phyloP scores from a whole-genome alignment of 2,797 vertebrate genomes.

The Anguilla pacifica region DNA sequence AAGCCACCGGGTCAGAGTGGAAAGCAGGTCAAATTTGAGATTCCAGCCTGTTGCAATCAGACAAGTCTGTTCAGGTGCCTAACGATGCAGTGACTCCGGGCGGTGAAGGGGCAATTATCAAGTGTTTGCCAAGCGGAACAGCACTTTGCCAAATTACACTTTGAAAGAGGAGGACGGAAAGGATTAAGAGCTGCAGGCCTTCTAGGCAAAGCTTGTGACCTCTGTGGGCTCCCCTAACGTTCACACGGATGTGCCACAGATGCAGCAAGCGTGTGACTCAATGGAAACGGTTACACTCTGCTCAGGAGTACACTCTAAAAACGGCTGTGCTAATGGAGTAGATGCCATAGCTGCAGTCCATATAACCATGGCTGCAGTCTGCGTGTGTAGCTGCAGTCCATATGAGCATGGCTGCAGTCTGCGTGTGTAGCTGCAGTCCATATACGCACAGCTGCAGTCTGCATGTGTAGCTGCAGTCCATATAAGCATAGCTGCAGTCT shows the following conservation, averaged over 20 bases:
- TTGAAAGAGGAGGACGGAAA: background rate
- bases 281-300: background rate
- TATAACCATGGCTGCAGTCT: no score
- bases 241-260: background rate
- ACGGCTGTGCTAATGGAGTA: background rate
- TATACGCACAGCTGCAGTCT: no score
- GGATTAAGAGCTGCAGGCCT: background rate
- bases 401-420: no score
- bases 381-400: no score
- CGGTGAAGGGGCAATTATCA: background rate
- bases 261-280: background rate
- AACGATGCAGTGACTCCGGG: background rate
- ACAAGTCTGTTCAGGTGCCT: background rate
- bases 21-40: background rate
- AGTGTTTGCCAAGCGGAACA: background rate
- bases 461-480: no score
- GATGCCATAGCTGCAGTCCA: background rate
- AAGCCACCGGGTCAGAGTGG: background rate
- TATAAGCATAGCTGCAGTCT: no score
- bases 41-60: background rate
- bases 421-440: no score
- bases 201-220: background rate
- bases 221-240: background rate
- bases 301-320: background rate
- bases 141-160: background rate